Base-by-base conservation (phyloP, 1,140 invertebrate species). In the Anadara kagoshimensis region DNA sequence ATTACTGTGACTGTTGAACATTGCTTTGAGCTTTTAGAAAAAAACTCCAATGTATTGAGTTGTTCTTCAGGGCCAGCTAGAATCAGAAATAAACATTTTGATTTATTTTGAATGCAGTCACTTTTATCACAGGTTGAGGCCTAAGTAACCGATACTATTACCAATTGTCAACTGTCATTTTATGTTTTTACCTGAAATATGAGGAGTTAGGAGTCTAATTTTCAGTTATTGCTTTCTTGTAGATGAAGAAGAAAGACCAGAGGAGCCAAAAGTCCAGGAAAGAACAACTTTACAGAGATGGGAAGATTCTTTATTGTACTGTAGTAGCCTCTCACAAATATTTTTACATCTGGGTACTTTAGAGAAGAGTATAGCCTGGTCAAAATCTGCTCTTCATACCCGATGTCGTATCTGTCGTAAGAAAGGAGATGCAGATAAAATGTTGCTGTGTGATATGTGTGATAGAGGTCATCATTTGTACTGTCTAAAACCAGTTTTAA, bases 401-500 rank as follows among this genome's bases (percentile, higher is more conserved):
- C 91, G 93, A 53, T 98, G 97, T 89, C 90, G 93, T 14, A 91
- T 98, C 29, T 99, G 97, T 88, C 91, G 95, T 3, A 91, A 94
- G 20, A 93, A 94, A 79, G 92, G 93, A 10, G 95, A 98, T 89
- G 93, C 94, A 0, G 96, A 98, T 74, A 95, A 95, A 82, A 97
- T 98, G 95, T 88, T 98, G 57, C 91, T 98, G 0, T 98, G 97
- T 87, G 97, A 98, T 89, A 93, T 93, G 0, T 98, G 97, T 87
- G 96, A 98, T 86, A 93, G 94, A 79, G 97, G 97, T 61, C 94
- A 96, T 83, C 97, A 99, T 89, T 92, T 98, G 76, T 97, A 97
- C 89, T 99, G 97, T 89, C 91, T 98, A 22, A 97, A 97, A 89
- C 97, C 97, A 26, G 95, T 95, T 89, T 90, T 97, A 29, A 87